Base-by-base conservation (phyloP, 2,797 vertebrate genomes). In the Parotocinclus haroldoi region DNA sequence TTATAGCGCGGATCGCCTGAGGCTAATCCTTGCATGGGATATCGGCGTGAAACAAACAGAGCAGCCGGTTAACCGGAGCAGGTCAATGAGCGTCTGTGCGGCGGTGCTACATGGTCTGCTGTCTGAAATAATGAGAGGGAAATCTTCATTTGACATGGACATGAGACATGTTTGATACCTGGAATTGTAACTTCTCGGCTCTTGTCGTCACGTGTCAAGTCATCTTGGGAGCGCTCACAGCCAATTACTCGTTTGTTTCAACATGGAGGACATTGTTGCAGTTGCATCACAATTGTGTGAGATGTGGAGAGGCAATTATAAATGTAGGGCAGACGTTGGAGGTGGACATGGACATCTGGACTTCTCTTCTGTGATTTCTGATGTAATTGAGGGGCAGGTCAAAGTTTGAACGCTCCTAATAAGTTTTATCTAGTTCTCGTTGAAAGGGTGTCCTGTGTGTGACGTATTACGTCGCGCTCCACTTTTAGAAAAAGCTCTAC, bases 91-190 rank as follows among this genome's bases (percentile, higher is more conserved):
- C 40, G 38, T 10, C 9, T n/a, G 46, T 63, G 58, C 19, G 59
- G 53, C 17, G 27, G 45, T 66, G 63, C 54, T 60, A 60, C 60
- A 71, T 44, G 69, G 19, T 65, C 56, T 16, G 19, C 62, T 72
- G 74, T 76, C 71, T 37, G 37, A 76, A 76, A 73, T 76, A 76
- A 76, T 73, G 75, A 76, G 74, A 11, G 4, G 38, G 39, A 52
- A 69, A 53, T 49, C 59, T 58, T 50, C 39, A 54, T 66, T 69
- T 73, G 66, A 69, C 74, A 62, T 51, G 56, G n/a, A n/a, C 58
- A 65, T 76, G 69, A 76, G 66, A 76, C 40, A 36, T 76, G 74
- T 73, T 65, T 63, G 54, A 59, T 39, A 66, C 37, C 7, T 62
- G 19, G 57, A 9, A 60, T 65, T 51, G 52, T 63, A 60, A 70